Base-by-base conservation (phyloP, 2,113 vertebrate species). In the Pygoscelis antarcticus region DNA sequence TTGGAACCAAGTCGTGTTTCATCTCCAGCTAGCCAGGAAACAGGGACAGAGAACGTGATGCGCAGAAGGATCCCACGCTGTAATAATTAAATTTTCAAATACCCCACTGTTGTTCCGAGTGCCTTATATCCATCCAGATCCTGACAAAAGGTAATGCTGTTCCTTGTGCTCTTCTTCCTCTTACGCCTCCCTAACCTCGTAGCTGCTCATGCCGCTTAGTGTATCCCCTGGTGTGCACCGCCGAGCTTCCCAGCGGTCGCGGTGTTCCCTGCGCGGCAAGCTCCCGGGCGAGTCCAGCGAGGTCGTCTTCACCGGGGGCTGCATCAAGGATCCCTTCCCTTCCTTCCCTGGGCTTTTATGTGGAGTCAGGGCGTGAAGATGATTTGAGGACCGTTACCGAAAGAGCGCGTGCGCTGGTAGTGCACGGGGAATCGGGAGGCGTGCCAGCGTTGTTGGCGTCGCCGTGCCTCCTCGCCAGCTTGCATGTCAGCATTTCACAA, bases 401-500 rank as follows among this genome's bases (percentile, higher is more conserved):
- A 15, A 9, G 22, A 8, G 6, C 10, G 3, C 5, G 10, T 3
- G 42, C 40, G 3, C 52, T 7, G 58, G 44, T 11, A 9, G 46
- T 3, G 13, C 20, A 0, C 0, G 25, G 51, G 62, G 51, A 7
- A 5, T 2, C 4, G 4, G 64, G 58, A 3, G 34, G 11, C 9
- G 10, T 5, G 4, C 66, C 13, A 8, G 29, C 8, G 16, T 3
- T 9, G 25, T 4, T 11, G 20, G 29, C 6, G 8, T 10, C 7
- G 20, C 22, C 9, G 4, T n/a, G 18, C 7, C 46, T 2, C 49
- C 23, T 8, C 8, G 5, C 42, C 61, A 5, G 15, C 22, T 11
- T 2, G 30, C 8, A 7, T 6, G 27, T 4, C 7, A 1, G 29
- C 4, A 4, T 54, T 4, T 23, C 85, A 4, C 13, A 0, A 1